Evolutionary conservation across 92 coral and sea anemone genomes (phyloP), one percentile per base, ranked within the genome.

Genomic region (Bergia puertoricense): DNA sequence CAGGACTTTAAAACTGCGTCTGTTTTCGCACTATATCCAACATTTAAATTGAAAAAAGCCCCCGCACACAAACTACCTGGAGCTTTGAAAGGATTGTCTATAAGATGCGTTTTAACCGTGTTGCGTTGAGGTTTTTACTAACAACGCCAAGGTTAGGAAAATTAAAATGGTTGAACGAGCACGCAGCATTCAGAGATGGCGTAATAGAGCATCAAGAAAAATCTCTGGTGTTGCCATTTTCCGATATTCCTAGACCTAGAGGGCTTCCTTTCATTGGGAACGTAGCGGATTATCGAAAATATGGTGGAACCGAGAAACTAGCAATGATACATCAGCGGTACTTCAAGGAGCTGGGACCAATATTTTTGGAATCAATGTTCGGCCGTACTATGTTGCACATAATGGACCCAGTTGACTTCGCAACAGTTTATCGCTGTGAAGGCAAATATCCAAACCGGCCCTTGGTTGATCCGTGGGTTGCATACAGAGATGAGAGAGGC

Each of bases 321-420:
- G 81, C 66, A 14, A 77, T 87, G 48, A 44, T 86, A 13, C 81
- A 40, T 20, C 91, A 94, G 76, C 13, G 50, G 10, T 66, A 90
- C 22, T 94, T 88, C 76, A 81, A 82, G 8, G 89, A 88, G 48
- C 91, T 90, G 66, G 96, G 96, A 8, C 93, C 96, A 8, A 94
- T 94, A 46, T 94, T 78, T 73, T 86, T 92, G 72, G 91, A 91
- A 67, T 50, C 89, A 8, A 73, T 87, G 13, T 83, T 90, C 23
- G 92, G 91, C 6, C 78, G 87, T 18, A 37, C 54, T 0, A 40
- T 85, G 56, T 86, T 94, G 10, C 93, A 94, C 48, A 11, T 93
- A 0, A 56, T 86, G 13, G 94, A 89, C 57, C 95, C 97, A 2
- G 88, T 16, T 18, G 97, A 90, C 68, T 81, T 76, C 30, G 91